These are phyloP conservation scores for Heteropelma amictum DNA, from an alignment of 2,888 invertebrate species.

Conservation along the genomic window DNA sequence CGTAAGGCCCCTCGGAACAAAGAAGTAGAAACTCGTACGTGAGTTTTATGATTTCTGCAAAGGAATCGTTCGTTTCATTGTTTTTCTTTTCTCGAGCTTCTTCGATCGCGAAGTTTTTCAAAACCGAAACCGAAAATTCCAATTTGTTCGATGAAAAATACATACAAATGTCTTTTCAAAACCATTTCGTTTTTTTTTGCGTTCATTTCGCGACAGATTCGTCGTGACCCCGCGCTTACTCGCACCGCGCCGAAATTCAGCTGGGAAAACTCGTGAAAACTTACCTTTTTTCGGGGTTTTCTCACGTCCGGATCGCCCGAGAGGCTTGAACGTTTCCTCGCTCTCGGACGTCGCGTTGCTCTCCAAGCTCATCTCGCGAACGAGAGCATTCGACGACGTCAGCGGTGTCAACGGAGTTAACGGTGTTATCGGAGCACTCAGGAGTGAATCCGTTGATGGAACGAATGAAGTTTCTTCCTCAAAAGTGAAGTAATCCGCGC, in stretches of 20 bases:
- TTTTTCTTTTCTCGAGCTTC: background rate
- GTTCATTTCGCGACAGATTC: background rate
- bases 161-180: background rate
- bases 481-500: constrained; percentile 74
- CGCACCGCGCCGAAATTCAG: too few relatives aligned
- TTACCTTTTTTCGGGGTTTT: constrained; percentile 65
- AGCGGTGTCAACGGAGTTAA: constrained; percentile 48
- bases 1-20: constrained; percentile 80
- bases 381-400: constrained; percentile 55
- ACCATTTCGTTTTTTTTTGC: background rate
- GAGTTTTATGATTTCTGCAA: constrained; percentile 72
- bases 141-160: background rate
- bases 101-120: background rate
- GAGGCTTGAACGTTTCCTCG: constrained; percentile 71
- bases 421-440: constrained; percentile 58
- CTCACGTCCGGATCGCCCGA: constrained; percentile 62
- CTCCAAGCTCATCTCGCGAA: constrained; percentile 68
- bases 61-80: constrained; percentile 33
- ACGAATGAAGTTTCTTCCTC: constrained; percentile 69
- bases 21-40: constrained; percentile 79
- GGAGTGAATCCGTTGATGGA: constrained; percentile 47
- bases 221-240: background rate
- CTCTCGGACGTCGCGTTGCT: constrained; percentile 70
- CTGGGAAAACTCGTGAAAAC: too few relatives aligned
- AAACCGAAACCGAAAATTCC: background rate